Evolutionary conservation across 2,113 vertebrate genomes (phyloP).

Genomic region (Rhineura floridana): DNA sequence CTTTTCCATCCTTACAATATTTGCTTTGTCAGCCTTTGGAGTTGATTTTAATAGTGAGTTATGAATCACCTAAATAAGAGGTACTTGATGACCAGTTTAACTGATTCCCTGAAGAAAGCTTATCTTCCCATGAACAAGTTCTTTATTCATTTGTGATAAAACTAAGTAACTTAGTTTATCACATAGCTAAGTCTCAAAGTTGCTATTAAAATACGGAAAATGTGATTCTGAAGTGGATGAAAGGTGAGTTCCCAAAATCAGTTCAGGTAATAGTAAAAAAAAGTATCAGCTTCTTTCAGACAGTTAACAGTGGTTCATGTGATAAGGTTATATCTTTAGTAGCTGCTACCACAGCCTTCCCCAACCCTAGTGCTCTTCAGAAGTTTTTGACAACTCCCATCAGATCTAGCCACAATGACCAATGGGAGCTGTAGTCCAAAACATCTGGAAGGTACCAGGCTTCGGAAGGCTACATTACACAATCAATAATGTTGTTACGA

Average conservation of each 20-base stretch:
- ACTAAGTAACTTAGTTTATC: not conserved
- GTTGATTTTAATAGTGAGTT: no score
- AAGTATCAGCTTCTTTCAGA: not conserved
- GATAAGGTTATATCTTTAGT: not conserved
- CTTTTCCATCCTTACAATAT: slow-evolving; percentile 58
- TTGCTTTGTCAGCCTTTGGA: slow-evolving; percentile 22
- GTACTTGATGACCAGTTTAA: not conserved
- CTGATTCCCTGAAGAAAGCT: not conserved
- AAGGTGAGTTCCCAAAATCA: not conserved
- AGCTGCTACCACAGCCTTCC: not conserved
- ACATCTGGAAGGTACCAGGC: not conserved
- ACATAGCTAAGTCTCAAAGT: not conserved
- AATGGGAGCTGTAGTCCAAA: not conserved
- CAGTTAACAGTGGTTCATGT: not conserved
- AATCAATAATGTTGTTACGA: not conserved
- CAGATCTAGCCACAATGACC: not conserved
- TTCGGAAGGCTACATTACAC: not conserved
- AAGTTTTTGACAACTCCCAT: not conserved
- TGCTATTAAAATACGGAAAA: not conserved
- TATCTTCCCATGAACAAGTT: not conserved
- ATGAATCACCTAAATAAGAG: not conserved
- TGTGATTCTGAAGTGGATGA: not conserved
- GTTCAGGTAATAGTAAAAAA: not conserved
- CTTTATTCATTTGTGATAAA: not conserved
- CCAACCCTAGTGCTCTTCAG: not conserved